Evolutionary conservation across 2,888 invertebrate species (phyloP).

Genomic region (Zele albiditarsus): DNA sequence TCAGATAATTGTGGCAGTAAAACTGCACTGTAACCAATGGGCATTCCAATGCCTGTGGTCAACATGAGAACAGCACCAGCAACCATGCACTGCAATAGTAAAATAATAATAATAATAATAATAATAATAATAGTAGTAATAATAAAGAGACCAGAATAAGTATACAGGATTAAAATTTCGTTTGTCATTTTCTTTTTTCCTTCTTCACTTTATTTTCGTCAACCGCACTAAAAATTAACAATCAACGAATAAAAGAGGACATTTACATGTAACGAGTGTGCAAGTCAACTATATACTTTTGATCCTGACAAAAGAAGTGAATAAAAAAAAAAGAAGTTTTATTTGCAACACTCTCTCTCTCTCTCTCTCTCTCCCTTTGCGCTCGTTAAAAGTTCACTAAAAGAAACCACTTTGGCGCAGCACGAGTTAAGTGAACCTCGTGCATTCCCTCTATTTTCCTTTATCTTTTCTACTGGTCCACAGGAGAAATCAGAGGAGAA

Average conservation of each 20-base stretch:
- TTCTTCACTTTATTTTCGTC: not conserved
- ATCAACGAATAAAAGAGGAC: not conserved
- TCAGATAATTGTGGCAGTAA: slow-evolving; percentile 82
- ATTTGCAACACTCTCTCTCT: not conserved
- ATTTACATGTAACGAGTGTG: not conserved
- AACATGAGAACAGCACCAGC: slow-evolving; percentile 82
- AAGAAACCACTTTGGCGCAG: not conserved
- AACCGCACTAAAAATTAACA: not conserved
- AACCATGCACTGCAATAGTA: slow-evolving; percentile 78
- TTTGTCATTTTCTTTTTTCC: not conserved
- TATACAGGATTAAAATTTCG: not conserved
- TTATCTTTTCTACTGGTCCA: not conserved
- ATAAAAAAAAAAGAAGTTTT: slow-evolving; percentile 22
- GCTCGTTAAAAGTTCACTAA: not conserved
- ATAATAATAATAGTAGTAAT: slow-evolving; percentile 18
- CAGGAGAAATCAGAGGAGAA: not conserved
- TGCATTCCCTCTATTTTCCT: not conserved
- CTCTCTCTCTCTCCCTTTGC: not conserved
- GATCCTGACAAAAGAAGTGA: not conserved
- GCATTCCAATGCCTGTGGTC: slow-evolving; percentile 85
- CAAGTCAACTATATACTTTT: not conserved
- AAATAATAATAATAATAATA: slow-evolving; percentile 37
- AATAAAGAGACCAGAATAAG: slow-evolving; percentile 27
- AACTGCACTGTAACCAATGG: slow-evolving; percentile 85
- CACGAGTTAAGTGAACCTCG: not conserved